Evolutionary conservation across 2,113 vertebrate genomes (phyloP).

Genomic region (Lepus americanus): DNA sequence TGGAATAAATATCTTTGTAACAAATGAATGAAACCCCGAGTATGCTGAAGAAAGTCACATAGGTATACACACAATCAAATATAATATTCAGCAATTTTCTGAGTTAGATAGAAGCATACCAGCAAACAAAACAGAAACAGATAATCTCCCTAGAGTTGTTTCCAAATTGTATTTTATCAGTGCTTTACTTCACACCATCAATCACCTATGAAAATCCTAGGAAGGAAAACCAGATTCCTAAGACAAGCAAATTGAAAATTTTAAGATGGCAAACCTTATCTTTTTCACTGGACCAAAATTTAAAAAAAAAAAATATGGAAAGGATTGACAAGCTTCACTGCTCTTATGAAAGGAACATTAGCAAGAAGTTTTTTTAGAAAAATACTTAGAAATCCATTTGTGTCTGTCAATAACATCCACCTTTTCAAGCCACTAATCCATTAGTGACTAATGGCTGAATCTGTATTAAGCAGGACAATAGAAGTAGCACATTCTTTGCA

Average conservation of each 20-base stretch:
- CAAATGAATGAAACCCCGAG: conserved; percentile 2
- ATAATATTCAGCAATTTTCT: conserved; percentile 4
- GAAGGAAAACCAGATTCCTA: neutral
- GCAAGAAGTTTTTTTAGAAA: conserved; percentile 24
- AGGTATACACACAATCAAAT: neutral
- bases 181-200: neutral
- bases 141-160: neutral
- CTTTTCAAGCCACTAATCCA: conserved; percentile 37
- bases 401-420: neutral
- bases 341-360: conserved; percentile 18
- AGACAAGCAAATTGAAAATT: conserved; percentile 46
- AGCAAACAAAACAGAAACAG: conserved; percentile 34
- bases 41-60: neutral
- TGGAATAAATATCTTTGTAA: conserved; percentile 1
- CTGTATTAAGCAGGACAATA: neutral
- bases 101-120: neutral
- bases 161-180: neutral
- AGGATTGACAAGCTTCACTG: conserved; percentile 9
- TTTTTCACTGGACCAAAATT: neutral
- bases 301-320: neutral
- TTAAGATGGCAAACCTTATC: neutral
- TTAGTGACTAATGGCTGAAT: conserved; percentile 44
- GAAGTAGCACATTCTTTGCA: neutral
- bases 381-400: conserved; percentile 65
- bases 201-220: conserved; percentile 8